These are phyloP conservation scores for Microtus montanus DNA, from an alignment of 2,113 vertebrate genomes.

Conservation along the genomic window DNA sequence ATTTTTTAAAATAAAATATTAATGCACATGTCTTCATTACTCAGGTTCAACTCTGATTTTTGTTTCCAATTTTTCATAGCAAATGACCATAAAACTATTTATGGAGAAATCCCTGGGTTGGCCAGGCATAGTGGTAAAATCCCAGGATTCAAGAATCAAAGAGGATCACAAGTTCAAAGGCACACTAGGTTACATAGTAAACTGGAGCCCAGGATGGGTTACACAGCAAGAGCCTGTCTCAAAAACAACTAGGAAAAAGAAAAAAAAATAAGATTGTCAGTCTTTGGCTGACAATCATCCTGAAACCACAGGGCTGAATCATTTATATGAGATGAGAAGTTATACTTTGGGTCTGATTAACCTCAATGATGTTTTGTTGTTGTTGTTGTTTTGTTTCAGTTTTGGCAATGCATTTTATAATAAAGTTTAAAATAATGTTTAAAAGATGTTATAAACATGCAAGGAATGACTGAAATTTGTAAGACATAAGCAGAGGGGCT, in stretches of 20 bases:
- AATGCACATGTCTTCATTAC: slow-evolving; percentile 1
- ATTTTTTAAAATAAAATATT: not conserved
- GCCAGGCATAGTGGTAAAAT: not conserved
- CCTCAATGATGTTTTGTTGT: not conserved
- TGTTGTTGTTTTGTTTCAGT: not conserved
- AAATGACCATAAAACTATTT: slow-evolving; percentile 10
- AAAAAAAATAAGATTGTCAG: not conserved
- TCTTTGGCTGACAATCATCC: not conserved
- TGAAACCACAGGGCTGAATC: not conserved
- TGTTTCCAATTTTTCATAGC: not conserved
- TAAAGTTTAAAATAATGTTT: not conserved
- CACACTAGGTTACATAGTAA: not conserved
- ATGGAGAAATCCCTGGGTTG: not conserved
- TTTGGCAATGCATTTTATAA: not conserved
- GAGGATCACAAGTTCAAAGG: not conserved
- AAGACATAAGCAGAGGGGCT: not conserved
- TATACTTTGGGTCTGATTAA: not conserved
- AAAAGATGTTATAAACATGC: not conserved
- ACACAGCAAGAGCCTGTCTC: not conserved
- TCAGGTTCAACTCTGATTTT: not conserved
- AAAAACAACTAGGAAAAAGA: not conserved
- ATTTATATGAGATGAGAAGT: slow-evolving; percentile 22
- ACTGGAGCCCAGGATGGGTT: not conserved
- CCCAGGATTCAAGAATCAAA: too few species aligned
- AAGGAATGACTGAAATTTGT: slow-evolving; percentile 48